Evolutionary conservation across 2,113 vertebrate species (phyloP).

Genomic region (Syrmaticus mikado): DNA sequence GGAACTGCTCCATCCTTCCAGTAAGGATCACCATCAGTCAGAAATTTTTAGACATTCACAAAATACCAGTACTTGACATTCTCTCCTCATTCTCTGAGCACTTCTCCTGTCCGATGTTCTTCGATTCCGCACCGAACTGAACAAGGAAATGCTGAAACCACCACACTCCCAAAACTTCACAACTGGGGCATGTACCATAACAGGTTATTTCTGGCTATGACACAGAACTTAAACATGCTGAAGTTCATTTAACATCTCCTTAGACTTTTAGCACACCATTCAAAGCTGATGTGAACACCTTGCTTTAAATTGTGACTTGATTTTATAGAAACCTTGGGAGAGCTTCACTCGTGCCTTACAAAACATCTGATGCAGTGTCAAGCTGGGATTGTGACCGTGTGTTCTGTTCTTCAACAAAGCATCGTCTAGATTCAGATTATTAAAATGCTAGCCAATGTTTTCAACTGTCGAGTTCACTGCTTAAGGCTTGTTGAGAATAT

Average conservation of each 20-base stretch:
- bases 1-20: slow-evolving; percentile 46
- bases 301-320: not conserved
- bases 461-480: not conserved
- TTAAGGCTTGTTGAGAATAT: slow-evolving; percentile 62
- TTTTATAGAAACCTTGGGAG: slow-evolving; percentile 19
- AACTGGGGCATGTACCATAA: not conserved
- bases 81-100: slow-evolving; percentile 6
- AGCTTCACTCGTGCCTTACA: not conserved
- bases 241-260: slow-evolving; percentile 21
- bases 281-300: slow-evolving; percentile 15
- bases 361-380: not conserved
- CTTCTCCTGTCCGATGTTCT: not conserved
- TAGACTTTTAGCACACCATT: slow-evolving; percentile 39
- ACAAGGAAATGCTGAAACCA: slow-evolving; percentile 36
- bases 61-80: not conserved
- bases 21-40: not conserved
- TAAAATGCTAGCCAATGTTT: not conserved
- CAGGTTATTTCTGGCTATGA: slow-evolving; percentile 30
- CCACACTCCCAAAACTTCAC: not conserved
- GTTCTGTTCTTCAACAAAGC: slow-evolving; percentile 51
- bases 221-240: slow-evolving; percentile 4
- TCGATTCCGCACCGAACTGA: not conserved
- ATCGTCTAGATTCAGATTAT: slow-evolving; percentile 20
- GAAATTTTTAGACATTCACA: slow-evolving; percentile 39
- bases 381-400: slow-evolving; percentile 6